Evolutionary conservation across 37 sponge, comb jelly and placozoan species (phyloP).

Genomic region (Ephydatia muelleri): DNA sequence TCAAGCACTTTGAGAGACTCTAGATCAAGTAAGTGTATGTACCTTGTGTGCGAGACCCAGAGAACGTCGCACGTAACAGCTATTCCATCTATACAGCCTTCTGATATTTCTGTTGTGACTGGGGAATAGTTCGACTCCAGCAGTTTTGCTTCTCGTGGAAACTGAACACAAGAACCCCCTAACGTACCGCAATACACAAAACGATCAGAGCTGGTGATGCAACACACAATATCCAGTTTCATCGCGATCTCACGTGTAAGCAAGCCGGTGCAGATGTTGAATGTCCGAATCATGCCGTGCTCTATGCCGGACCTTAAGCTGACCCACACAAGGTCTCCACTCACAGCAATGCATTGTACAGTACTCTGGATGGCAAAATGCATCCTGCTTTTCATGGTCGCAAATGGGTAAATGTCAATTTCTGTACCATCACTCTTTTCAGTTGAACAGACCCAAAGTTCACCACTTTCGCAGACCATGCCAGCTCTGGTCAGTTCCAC

Average conservation of each 20-base stretch:
- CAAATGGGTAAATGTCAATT: conserved; percentile 10
- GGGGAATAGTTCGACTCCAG: conserved; percentile 4
- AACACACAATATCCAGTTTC: conserved; percentile 40
- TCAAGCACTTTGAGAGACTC: conserved; percentile 29
- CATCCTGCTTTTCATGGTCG: conserved; percentile 2
- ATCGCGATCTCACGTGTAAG: too few species aligned
- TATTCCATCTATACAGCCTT: conserved; percentile 57
- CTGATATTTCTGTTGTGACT: conserved; percentile 34
- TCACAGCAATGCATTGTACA: conserved; percentile 9
- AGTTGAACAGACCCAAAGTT: conserved; percentile 6
- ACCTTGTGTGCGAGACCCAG: conserved; percentile 66
- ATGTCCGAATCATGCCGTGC: conserved; percentile 20
- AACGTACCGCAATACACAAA: conserved; percentile 63
- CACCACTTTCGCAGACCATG: conserved; percentile 4
- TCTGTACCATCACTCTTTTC: conserved; percentile 9
- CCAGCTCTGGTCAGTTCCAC: background rate
- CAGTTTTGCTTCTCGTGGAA: conserved; percentile 26
- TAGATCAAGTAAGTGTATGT: conserved; percentile 64
- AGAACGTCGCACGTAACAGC: conserved; percentile 41
- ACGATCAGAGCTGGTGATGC: conserved; percentile 39
- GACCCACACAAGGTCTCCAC: conserved; percentile 48
- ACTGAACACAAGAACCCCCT: conserved; percentile 59
- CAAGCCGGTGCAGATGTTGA: too few species aligned
- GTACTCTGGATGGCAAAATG: conserved; percentile 5
- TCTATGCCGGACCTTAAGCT: conserved; percentile 18